Evolutionary conservation across 2,797 vertebrate genomes (phyloP), one percentile per base, ranked within the genome.

Genomic region (Rhinogobio ventralis): DNA sequence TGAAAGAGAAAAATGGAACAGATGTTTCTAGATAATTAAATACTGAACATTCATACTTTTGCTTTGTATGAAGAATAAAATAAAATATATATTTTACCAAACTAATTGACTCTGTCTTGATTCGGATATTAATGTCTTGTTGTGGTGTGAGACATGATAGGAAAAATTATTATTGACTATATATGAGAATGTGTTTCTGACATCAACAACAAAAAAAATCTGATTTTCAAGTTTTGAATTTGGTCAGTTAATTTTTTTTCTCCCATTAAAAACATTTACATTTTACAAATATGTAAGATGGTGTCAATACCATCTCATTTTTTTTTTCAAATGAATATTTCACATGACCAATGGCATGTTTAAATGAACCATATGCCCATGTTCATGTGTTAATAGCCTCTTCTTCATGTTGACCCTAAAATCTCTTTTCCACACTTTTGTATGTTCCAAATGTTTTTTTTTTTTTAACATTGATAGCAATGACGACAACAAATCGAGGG

Each of bases 31-130:
- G 96, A 95, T 92, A 96, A 97, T 96, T 95, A 95, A 97, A 96
- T 96, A 96, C 95, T 97, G 96, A 94, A 95, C 95, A 97, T 97
- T 98, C 96, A 97, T 97, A 96, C 96, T 94, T 95, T 97, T 96
- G 96, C 96, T 97, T 98, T 98, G 96, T 98, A 97, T 97, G 97
- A 97, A 96, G 92, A 97, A 98, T 97, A 97, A 97, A 99, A 98
- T 95, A 95, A 96, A 95, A 90, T 92, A 94, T 99, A 95, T 99
- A 98, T 99, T 99, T 99, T 99, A 95, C 92, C 96, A 98, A 96
- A 89, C 25, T 0, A 62, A 20, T 45, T 83, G 53, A 83, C 60
- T n/a, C 57, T 23, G 17, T 55, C 17, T 76, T 76, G 23, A 62
- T 4, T 75, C 28, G 7, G 49, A 33, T 74, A 9, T 42, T 9